phyloP scores from a whole-genome alignment of 2,113 vertebrate species.

The Anguilla rostrata region DNA sequence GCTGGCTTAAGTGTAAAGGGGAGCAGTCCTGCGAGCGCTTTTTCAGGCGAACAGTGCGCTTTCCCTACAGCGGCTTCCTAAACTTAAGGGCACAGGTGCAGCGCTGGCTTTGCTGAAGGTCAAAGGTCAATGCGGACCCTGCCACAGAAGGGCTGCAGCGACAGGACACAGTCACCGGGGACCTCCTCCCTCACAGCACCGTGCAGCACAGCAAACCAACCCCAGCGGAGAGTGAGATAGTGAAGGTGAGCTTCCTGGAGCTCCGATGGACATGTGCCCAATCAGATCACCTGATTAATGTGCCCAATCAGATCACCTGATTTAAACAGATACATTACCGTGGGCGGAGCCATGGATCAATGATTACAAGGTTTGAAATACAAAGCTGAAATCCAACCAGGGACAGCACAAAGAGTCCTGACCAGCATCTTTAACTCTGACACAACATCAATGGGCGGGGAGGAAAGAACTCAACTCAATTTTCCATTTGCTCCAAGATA shows the following conservation, averaged over 20 bases:
- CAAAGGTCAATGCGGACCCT: constrained; percentile 3
- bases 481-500: not conserved
- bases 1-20: constrained; percentile 39
- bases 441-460: not conserved
- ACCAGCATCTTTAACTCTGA: not conserved
- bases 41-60: constrained; percentile 23
- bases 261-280: too few relatives aligned
- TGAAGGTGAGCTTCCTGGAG: not conserved
- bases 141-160: not conserved
- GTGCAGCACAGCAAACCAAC: not conserved
- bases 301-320: not conserved
- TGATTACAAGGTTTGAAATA: not conserved
- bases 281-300: not conserved
- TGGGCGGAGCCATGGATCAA: not conserved
- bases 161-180: not conserved
- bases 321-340: not conserved
- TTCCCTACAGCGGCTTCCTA: not conserved
- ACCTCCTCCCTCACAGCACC: not conserved
- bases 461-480: not conserved
- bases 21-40: constrained; percentile 30
- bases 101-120: not conserved
- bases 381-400: not conserved
- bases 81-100: not conserved
- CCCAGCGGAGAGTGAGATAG: not conserved
- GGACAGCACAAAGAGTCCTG: not conserved